Percentiles rank a stretch among this genome's conserved stretches.
These are phyloP conservation scores for Palythoa grandiflora DNA, from an alignment of 92 coral and sea anemone species.

Conservation along the genomic window DNA sequence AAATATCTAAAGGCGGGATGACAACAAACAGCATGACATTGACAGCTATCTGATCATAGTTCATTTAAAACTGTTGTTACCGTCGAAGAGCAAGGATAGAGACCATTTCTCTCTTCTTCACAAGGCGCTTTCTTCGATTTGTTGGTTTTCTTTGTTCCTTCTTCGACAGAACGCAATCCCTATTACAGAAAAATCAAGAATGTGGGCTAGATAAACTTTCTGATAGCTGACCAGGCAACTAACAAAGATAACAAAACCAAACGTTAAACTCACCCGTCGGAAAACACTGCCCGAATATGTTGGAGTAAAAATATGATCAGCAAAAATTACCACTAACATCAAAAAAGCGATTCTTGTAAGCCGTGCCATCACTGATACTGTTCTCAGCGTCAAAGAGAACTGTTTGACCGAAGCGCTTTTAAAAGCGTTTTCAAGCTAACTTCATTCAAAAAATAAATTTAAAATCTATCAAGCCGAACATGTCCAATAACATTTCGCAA, in stretches of 20 bases:
- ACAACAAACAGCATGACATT: neutral
- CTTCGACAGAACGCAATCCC: slow-evolving; percentile 39
- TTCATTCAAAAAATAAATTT: neutral
- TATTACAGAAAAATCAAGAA: neutral
- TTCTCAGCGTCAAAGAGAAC: neutral
- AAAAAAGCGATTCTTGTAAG: slow-evolving; percentile 26
- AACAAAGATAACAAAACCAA: neutral
- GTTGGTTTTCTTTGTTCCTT: neutral
- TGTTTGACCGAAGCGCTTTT: neutral
- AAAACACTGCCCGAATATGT: slow-evolving; percentile 58
- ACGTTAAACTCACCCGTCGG: slow-evolving; percentile 61
- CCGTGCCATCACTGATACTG: slow-evolving; percentile 9
- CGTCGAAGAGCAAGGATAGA: slow-evolving; percentile 87
- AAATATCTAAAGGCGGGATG: neutral
- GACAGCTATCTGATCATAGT: neutral
- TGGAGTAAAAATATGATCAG: slow-evolving; percentile 50
- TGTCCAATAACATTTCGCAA: slow-evolving; percentile 15
- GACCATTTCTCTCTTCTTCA: slow-evolving; percentile 59
- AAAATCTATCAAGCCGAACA: slow-evolving; percentile 29
- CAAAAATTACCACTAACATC: slow-evolving; percentile 46
- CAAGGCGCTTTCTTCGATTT: slow-evolving; percentile 49
- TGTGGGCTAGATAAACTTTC: neutral
- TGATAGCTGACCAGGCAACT: neutral
- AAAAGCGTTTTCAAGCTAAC: neutral
- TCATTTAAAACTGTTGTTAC: slow-evolving; percentile 41